Percentiles rank a stretch among this genome's conserved stretches.
Evolutionary conservation across 2,113 vertebrate species (phyloP).

Genomic region (Centropristis striata): DNA sequence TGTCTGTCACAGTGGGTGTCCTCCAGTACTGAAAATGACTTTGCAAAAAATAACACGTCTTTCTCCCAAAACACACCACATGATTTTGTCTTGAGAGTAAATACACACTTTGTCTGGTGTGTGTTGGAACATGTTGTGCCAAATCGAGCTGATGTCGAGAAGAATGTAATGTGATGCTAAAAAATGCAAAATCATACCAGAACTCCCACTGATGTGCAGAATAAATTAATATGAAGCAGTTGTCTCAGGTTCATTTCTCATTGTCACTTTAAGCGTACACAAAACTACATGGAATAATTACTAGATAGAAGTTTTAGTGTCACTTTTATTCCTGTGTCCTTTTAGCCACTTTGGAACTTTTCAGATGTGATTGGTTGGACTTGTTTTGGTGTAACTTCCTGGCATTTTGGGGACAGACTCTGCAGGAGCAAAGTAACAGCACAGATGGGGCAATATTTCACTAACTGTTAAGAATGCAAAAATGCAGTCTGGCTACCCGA

Average conservation of each 20-base stretch:
- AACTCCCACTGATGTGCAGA: constrained; percentile 14
- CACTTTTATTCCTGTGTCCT: not conserved
- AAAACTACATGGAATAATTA: not conserved
- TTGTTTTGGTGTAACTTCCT: not conserved
- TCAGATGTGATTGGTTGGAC: not conserved
- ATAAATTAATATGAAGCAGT: not conserved
- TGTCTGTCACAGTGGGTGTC: constrained; percentile 16
- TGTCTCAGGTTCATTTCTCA: not conserved
- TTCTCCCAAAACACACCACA: not conserved
- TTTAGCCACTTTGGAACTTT: not conserved
- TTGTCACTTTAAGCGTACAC: not conserved
- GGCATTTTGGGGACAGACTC: not conserved
- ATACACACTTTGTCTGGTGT: not conserved
- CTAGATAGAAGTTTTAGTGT: not conserved
- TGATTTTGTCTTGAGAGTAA: not conserved
- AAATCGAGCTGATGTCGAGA: not conserved
- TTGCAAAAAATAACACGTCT: constrained; percentile 21
- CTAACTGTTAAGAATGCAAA: no score
- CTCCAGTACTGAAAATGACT: constrained; percentile 29
- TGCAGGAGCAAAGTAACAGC: not conserved
- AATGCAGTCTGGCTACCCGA: not conserved
- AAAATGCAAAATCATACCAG: not conserved
- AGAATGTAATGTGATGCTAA: not conserved
- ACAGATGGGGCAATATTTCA: constrained; percentile 8
- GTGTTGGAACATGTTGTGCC: not conserved